These are phyloP conservation scores for Bombus confusus DNA, from an alignment of 1,140 invertebrate species.

Conservation along the genomic window DNA sequence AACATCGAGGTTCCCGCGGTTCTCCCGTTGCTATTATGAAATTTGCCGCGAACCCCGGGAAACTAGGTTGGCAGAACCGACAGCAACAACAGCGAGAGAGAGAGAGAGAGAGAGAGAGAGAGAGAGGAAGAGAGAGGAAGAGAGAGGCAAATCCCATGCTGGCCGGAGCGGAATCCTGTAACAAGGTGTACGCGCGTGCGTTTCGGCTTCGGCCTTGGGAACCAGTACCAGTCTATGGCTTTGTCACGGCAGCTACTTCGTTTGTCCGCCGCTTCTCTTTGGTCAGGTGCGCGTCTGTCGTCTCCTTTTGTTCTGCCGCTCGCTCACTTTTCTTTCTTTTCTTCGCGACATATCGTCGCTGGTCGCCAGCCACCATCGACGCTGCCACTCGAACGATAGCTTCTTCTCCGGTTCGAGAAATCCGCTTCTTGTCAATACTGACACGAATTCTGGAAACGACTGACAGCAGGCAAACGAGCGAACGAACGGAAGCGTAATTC, in stretches of 20 bases:
- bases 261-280: constrained; percentile 42
- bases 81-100: too few species aligned
- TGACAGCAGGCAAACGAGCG: too few species aligned
- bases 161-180: too few species aligned
- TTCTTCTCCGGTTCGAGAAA: background rate
- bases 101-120: background rate
- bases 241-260: constrained; percentile 45
- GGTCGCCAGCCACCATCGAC: background rate
- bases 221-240: constrained; percentile 6
- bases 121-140: background rate
- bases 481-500: background rate
- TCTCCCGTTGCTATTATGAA: background rate
- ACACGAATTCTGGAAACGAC: too few species aligned
- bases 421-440: background rate
- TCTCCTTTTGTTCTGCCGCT: background rate
- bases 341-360: background rate
- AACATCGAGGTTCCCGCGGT: background rate
- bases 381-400: too few species aligned
- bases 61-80: background rate
- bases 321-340: background rate
- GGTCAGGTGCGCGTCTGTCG: constrained; percentile 48
- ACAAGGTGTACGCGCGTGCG: constrained; percentile 15
- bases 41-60: constrained; percentile 22
- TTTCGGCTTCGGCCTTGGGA: constrained; percentile 26
- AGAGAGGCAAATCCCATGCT: too few species aligned